A percentile compares a stretch with the other conserved stretches of the same genome.
Evolutionary conservation across 2,888 invertebrate species (phyloP).

Genomic region (Hipparchia semele): DNA sequence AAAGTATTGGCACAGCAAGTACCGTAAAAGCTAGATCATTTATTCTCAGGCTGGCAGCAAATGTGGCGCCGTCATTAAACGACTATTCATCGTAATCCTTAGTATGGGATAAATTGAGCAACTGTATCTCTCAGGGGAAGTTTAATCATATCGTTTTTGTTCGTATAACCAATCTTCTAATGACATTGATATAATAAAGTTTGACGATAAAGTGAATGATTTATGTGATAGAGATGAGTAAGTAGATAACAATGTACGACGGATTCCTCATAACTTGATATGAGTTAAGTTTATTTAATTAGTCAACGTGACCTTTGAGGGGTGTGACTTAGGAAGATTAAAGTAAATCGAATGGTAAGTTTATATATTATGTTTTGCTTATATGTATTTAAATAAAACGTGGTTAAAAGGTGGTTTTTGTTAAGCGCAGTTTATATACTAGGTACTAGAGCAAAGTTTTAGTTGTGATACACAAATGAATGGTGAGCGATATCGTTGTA

Average conservation of each 20-base stretch:
- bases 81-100: not conserved
- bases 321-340: not conserved
- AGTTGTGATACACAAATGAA: too few relatives aligned
- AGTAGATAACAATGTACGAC: not conserved
- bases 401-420: too few relatives aligned
- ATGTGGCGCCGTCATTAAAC: not conserved
- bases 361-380: too few relatives aligned
- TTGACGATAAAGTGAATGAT: not conserved
- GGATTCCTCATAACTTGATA: not conserved
- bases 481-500: too few relatives aligned
- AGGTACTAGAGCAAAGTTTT: too few relatives aligned
- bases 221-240: not conserved
- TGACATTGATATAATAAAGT: slow-evolving; percentile 19
- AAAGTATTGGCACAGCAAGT: not conserved
- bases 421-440: too few relatives aligned
- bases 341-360: not conserved
- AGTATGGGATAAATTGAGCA: not conserved
- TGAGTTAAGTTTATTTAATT: not conserved
- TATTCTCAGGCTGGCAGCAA: not conserved
- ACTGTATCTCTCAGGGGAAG: slow-evolving; percentile 2
- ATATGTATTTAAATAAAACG: too few relatives aligned
- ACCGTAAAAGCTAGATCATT: not conserved
- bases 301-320: not conserved
- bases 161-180: slow-evolving; percentile 19
- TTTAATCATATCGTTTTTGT: slow-evolving; percentile 7